Evolutionary conservation across 2,888 invertebrate species (phyloP).

Genomic region (Drosophila fulvimacula): DNA sequence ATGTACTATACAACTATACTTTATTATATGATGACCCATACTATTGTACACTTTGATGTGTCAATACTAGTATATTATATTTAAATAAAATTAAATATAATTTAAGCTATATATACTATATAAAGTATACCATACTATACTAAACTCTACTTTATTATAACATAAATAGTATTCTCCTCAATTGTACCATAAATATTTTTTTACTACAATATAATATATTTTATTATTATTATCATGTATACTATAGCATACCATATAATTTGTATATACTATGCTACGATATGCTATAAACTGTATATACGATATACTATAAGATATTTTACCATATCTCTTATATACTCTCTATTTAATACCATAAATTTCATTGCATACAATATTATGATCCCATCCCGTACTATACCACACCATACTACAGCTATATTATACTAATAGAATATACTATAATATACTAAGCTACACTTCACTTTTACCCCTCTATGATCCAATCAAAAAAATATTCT

Average conservation of each 20-base stretch:
- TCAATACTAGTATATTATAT: too few species aligned
- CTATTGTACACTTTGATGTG: background rate
- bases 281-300: too few species aligned
- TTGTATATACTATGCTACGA: background rate
- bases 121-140: too few species aligned
- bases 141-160: too few species aligned
- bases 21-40: background rate
- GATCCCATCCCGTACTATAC: too few species aligned
- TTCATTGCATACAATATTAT: background rate
- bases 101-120: background rate
- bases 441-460: background rate
- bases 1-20: too few species aligned
- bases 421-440: background rate
- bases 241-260: background rate
- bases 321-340: background rate
- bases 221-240: too few species aligned
- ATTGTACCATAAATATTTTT: too few species aligned
- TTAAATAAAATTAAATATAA: too few species aligned
- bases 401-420: background rate
- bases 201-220: background rate
- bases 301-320: background rate
- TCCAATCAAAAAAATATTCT: background rate
- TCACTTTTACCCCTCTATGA: background rate
- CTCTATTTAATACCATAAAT: too few species aligned
- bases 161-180: too few species aligned